Evolutionary conservation across 64 coral and sea anemone species (phyloP), one percentile per base, ranked within the genome.

Genomic region (Astreopora myriophthalma): DNA sequence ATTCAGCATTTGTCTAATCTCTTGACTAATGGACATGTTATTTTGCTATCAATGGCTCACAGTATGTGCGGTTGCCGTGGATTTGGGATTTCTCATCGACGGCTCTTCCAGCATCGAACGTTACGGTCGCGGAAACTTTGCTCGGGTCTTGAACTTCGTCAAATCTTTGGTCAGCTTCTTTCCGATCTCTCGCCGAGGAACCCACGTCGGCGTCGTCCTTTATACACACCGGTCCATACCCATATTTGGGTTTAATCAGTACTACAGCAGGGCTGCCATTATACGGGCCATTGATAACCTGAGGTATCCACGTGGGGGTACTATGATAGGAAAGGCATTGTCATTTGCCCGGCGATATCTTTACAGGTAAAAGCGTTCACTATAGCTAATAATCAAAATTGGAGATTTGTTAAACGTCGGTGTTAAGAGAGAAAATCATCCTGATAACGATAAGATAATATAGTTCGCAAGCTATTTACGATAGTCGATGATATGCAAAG

Each of bases 11-110:
- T 55, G 17, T 16, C n/a, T n/a, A n/a, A 55, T 55, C 51, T 55
- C 51, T n/a, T n/a, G n/a, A n/a, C n/a, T n/a, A n/a, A 55, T 55
- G 12, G 0, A 55, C 51, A 55, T 55, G 10, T 1, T 22, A 55
- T 11, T 55, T 14, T 8, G n/a, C n/a, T n/a, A n/a, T n/a, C n/a
- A n/a, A 19, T 16, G 3, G 38, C 7, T 92, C 8, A 16, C 61
- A 92, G 90, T 84, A 16, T 92, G 90, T 42, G 51, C 72, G 8
- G 48, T 69, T 55, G 20, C 42, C 3, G 17, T 92, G 23, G 90
- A 92, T 36, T 32, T 92, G 29, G 81, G 80, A 34, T 92, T 92
- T 60, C 19, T 92, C 8, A 74, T 86, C 48, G 90, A 92, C 19
- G 80, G 90, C 26, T 92, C 90, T 5, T 48, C 46, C 24, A 85